Evolutionary conservation across 2,888 invertebrate species (phyloP), one percentile per base, ranked within the genome.

Genomic region (Mimas tiliae): DNA sequence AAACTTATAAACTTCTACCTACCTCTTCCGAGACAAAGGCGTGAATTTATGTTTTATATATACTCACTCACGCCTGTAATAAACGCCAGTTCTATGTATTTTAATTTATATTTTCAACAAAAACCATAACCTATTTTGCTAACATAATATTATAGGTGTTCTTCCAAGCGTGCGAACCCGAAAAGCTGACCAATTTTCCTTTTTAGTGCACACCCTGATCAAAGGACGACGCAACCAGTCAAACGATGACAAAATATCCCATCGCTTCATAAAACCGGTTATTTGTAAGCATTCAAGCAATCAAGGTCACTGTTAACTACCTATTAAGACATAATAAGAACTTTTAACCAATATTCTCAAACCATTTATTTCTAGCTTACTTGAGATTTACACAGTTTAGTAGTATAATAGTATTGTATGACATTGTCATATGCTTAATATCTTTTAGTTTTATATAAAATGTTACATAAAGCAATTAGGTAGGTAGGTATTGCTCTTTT

Each of bases 101-200:
- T n/a, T n/a, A n/a, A n/a, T n/a, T n/a, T n/a, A n/a, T n/a, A n/a
- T 16, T 11, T 27, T 65, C 9, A 8, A 48, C 14, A 38, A 14
- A 9, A 65, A 14, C 55, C 14, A 27, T n/a, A 16, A 2, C n/a
- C n/a, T 47, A 58, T 58, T 55, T 19, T 38, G 8, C 42, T 6
- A 69, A 69, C 69, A 67, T 71, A 67, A 72, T 68, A 71, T 63
- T 64, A 67, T 52, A 70, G 72, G 78, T 16, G 19, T 76, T 76
- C 80, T 78, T 75, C 78, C 81, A 84, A 75, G 78, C 80, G 77
- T 79, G 79, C 71, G 72, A 74, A 74, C 80, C 79, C 78, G 75
- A 84, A 88, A 88, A 85, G 81, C 84, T 83, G 81, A 83, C 88
- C 86, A 88, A 90, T 89, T 89, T 87, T 86, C 89, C 88, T 83